Evolutionary conservation across 2,888 invertebrate genomes (phyloP).

Genomic region (Troides oblongomaculatus): DNA sequence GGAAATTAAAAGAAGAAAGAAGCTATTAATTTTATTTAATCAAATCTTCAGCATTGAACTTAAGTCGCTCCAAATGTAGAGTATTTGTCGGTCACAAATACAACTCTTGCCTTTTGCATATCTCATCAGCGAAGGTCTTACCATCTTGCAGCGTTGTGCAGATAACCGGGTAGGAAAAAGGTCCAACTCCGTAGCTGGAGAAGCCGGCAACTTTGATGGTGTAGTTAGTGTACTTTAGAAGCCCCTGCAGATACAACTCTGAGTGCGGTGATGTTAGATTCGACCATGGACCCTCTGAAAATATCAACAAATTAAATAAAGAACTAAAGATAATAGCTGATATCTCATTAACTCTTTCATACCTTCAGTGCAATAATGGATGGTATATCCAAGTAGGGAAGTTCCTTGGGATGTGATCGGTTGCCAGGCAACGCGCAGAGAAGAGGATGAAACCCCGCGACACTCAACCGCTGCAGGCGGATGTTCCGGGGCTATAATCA

Average conservation of each 20-base stretch:
- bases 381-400: constrained; percentile 88
- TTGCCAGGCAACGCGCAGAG: constrained; percentile 87
- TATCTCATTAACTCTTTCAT: background rate
- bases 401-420: constrained; percentile 85
- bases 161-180: constrained; percentile 86
- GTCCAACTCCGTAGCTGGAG: constrained; percentile 91
- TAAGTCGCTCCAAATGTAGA: too few relatives aligned
- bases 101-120: too few relatives aligned
- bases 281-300: constrained; percentile 65
- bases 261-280: constrained; percentile 84
- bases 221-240: constrained; percentile 92
- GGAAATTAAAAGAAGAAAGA: background rate
- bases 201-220: constrained; percentile 91
- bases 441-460: constrained; percentile 86
- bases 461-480: constrained; percentile 87
- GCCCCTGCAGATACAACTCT: constrained; percentile 87
- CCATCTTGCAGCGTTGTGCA: constrained; percentile 92
- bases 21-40: too few relatives aligned
- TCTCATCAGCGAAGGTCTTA: constrained; percentile 51
- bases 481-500: constrained; percentile 84
- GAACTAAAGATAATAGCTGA: too few relatives aligned
- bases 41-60: too few relatives aligned
- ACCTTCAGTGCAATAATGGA: constrained; percentile 85
- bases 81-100: too few relatives aligned
- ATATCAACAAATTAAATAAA: background rate